A percentile compares a stretch with the other conserved stretches of the same genome.
Evolutionary conservation across 2,113 vertebrate species (phyloP).

Genomic region (Todiramphus chloris): DNA sequence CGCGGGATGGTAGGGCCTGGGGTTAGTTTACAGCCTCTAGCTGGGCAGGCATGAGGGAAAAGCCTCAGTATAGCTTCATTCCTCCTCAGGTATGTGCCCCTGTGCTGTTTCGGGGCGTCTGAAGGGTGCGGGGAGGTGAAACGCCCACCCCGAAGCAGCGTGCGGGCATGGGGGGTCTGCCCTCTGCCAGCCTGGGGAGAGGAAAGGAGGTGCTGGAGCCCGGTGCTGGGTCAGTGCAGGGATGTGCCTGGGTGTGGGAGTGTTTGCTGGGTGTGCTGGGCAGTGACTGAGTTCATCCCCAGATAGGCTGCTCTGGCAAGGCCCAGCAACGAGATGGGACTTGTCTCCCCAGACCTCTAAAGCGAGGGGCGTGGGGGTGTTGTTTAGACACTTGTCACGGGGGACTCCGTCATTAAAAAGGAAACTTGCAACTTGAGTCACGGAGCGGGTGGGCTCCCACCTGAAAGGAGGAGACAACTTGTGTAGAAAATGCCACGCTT

Average conservation of each 20-base stretch:
- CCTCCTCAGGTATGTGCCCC: not conserved
- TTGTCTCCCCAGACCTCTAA: not conserved
- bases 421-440: slow-evolving; percentile 24
- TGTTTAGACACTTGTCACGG: not conserved
- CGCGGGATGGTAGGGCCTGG: accelerated
- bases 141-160: not conserved
- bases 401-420: not conserved
- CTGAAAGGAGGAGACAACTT: not conserved
- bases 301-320: not conserved
- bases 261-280: not conserved
- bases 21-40: not conserved
- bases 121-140: not conserved
- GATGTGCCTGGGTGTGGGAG: not conserved
- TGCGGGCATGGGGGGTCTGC: not conserved
- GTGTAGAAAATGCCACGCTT: not conserved
- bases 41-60: not conserved
- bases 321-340: not conserved
- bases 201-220: not conserved
- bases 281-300: not conserved
- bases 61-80: not conserved
- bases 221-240: accelerated
- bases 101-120: not conserved
- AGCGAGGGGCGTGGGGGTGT: not conserved
- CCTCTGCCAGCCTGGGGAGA: not conserved
- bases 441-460: not conserved